Conservation (phyloP, 1,140 invertebrate species). For the Lineus longissimus region DNA sequence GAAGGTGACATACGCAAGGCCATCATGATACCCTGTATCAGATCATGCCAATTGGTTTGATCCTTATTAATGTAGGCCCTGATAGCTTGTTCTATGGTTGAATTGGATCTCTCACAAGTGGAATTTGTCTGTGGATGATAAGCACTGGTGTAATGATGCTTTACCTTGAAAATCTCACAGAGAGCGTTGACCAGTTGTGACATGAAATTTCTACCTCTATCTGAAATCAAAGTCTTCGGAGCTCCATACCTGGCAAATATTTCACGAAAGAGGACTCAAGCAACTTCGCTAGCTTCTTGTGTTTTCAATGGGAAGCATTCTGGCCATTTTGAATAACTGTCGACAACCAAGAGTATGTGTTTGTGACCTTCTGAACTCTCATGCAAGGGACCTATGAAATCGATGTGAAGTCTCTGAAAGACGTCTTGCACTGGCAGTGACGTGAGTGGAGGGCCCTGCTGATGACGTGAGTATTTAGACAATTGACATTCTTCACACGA, state of each 20-base stretch:
- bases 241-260: constrained; percentile 22
- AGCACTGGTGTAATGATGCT: constrained; percentile 20
- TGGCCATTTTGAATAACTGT: constrained; percentile 17
- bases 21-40: constrained; percentile 19
- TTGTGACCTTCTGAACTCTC: constrained; percentile 7
- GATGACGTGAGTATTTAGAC: constrained; percentile 14
- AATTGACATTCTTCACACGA: constrained; percentile 27
- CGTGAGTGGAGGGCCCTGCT: constrained; percentile 14
- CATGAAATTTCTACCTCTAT: constrained; percentile 25
- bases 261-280: constrained; percentile 18
- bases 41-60: constrained; percentile 14
- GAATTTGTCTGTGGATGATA: constrained; percentile 30
- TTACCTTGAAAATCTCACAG: constrained; percentile 28
- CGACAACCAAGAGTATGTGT: constrained; percentile 20
- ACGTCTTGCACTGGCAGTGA: constrained; percentile 18
- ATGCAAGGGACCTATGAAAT: constrained; percentile 10
- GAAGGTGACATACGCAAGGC: constrained; percentile 16
- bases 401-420: constrained; percentile 10
- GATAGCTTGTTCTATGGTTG: constrained; percentile 12
- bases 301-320: constrained; percentile 21
- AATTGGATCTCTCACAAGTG: constrained; percentile 20
- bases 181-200: constrained; percentile 23
- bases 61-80: constrained; percentile 16
- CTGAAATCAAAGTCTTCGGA: constrained; percentile 14
- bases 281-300: constrained; percentile 17